phyloP scores from a whole-genome alignment of 2,113 vertebrate species.

The Poecilia latipinna region DNA sequence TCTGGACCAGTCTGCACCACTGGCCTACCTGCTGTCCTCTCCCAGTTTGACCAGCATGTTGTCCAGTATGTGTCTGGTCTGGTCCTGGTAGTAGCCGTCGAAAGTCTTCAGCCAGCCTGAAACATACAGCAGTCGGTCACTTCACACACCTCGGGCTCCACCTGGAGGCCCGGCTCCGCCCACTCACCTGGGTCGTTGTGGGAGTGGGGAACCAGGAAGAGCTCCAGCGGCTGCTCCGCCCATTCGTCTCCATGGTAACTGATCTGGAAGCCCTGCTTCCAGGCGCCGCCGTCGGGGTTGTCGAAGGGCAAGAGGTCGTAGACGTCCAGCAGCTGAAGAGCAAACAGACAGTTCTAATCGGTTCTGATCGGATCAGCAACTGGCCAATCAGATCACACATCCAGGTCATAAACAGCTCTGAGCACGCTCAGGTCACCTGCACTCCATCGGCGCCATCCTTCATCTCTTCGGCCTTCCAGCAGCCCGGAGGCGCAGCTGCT shows the following conservation, averaged over 20 bases:
- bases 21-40: slow-evolving; percentile 78
- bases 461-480: slow-evolving; percentile 78
- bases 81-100: slow-evolving; percentile 90
- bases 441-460: slow-evolving; percentile 77
- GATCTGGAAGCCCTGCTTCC: slow-evolving; percentile 96
- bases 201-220: slow-evolving; percentile 93
- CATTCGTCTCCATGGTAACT: slow-evolving; percentile 86
- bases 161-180: not conserved
- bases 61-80: slow-evolving; percentile 92
- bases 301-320: slow-evolving; percentile 90
- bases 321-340: slow-evolving; percentile 87
- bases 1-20: too few relatives aligned
- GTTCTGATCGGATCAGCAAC: not conserved
- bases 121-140: not conserved
- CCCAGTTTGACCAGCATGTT: slow-evolving; percentile 92
- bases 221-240: slow-evolving; percentile 86
- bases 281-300: slow-evolving; percentile 91
- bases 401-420: not conserved
- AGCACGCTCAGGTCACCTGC: slow-evolving; percentile 80
- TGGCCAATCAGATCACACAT: not conserved
- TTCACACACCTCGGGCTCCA: not conserved
- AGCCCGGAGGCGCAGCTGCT: slow-evolving; percentile 40
- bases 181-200: slow-evolving; percentile 93
- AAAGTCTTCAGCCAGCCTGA: slow-evolving; percentile 97
- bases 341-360: not conserved